Conservation (phyloP, 2,113 vertebrate genomes). For the Odobenus rosmarus region DNA sequence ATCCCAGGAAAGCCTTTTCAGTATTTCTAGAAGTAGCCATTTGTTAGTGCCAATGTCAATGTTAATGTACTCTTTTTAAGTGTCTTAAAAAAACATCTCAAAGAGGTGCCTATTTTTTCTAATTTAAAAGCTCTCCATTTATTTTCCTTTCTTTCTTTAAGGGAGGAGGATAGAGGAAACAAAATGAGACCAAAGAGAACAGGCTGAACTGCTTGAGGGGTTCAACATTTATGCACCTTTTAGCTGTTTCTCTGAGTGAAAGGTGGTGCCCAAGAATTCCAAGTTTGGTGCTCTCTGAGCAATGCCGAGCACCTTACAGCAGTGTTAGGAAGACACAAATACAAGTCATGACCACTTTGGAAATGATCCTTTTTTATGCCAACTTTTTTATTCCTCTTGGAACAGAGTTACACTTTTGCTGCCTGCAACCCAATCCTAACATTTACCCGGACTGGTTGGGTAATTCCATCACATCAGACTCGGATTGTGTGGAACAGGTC, state of each 20-base stretch:
- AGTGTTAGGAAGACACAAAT: neutral
- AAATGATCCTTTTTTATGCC: neutral
- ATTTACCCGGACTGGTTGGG: neutral
- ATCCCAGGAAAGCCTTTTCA: neutral
- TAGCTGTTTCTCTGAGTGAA: neutral
- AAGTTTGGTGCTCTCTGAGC: neutral
- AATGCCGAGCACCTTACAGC: neutral
- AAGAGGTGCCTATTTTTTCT: neutral
- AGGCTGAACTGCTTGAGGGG: neutral
- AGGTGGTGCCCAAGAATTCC: neutral
- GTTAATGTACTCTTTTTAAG: neutral
- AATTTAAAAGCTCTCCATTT: neutral
- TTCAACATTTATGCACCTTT: neutral
- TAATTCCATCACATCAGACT: neutral
- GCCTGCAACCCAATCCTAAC: neutral
- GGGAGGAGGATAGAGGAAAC: neutral
- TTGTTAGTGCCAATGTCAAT: neutral
- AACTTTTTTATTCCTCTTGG: neutral
- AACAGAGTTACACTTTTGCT: constrained; percentile 8
- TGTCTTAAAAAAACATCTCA: neutral
- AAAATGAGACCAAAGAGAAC: neutral
- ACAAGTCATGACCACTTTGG: neutral
- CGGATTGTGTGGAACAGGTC: neutral
- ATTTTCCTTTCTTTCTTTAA: constrained; percentile 5
- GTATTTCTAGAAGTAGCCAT: neutral